Evolutionary conservation across 2,797 vertebrate species (phyloP).

Genomic region (Cryptoprocta ferox): DNA sequence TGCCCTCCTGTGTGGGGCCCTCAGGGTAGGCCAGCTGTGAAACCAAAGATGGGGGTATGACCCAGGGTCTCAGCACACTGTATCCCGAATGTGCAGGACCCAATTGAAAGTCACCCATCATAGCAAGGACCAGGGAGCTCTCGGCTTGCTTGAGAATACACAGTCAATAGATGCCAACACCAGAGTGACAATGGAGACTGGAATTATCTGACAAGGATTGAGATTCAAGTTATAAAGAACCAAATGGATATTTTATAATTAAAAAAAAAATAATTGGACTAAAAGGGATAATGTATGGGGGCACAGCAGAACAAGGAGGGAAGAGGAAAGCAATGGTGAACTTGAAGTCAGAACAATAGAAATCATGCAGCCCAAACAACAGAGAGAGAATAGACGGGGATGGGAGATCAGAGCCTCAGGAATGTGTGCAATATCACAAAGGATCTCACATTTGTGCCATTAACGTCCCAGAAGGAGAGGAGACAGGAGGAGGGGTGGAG

Average conservation of each 20-base stretch:
- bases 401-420: neutral
- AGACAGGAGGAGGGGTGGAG: neutral
- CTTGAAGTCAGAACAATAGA: neutral
- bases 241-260: neutral
- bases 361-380: neutral
- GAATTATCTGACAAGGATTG: neutral
- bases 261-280: neutral
- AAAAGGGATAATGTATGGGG: neutral
- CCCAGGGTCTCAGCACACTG: neutral
- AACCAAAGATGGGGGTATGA: neutral
- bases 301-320: neutral
- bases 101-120: neutral
- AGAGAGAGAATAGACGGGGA: neutral
- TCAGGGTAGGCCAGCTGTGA: neutral
- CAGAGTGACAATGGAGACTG: neutral
- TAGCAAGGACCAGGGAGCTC: neutral
- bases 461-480: neutral
- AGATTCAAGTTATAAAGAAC: neutral
- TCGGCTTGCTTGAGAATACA: neutral
- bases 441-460: neutral
- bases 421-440: neutral
- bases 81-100: neutral
- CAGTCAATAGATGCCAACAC: neutral
- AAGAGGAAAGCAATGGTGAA: neutral
- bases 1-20: neutral